phyloP scores from a whole-genome alignment of 1,140 invertebrate species.

The Steinernema khuongi region DNA sequence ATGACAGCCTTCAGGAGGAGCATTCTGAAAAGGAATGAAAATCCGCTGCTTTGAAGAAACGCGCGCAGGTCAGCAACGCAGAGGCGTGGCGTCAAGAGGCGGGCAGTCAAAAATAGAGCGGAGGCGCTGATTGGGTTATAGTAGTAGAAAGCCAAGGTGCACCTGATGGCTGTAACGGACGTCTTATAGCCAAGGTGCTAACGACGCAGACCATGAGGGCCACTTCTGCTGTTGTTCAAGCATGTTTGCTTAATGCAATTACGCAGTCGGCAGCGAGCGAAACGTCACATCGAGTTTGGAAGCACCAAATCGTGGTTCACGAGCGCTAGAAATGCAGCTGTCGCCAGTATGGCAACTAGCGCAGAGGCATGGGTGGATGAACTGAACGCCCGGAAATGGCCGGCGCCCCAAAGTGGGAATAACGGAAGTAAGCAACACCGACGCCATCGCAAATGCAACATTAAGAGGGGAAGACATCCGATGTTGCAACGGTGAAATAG shows the following conservation, averaged over 20 bases:
- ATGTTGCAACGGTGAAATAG: too few species aligned
- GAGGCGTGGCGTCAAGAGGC: conserved; percentile 20
- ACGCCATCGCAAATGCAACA: background rate
- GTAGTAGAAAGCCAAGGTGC: background rate
- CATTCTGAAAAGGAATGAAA: conserved; percentile 15
- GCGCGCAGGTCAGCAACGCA: background rate
- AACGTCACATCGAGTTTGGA: conserved; percentile 11
- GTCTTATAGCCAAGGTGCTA: too few species aligned
- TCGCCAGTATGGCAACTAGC: background rate
- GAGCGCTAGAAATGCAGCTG: background rate
- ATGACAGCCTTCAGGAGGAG: background rate
- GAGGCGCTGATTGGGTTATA: background rate
- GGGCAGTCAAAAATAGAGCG: background rate
- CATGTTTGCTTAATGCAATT: conserved; percentile 12
- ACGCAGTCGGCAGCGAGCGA: background rate
- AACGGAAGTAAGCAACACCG: background rate
- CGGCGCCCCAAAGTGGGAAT: background rate
- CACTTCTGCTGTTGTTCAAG: conserved; percentile 6
- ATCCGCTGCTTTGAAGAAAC: conserved; percentile 1
- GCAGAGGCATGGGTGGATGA: background rate
- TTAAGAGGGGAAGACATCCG: too few species aligned
- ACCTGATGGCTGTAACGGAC: too few species aligned
- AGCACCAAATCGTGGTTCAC: background rate
- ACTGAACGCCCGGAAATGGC: background rate
- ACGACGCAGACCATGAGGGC: background rate